A percentile compares a stretch with the other conserved stretches of the same genome.
These are phyloP conservation scores for Aurelia sp. DNA, from an alignment of 30 jellyfish, hydroid and myxozoan species.

Conservation along the genomic window DNA sequence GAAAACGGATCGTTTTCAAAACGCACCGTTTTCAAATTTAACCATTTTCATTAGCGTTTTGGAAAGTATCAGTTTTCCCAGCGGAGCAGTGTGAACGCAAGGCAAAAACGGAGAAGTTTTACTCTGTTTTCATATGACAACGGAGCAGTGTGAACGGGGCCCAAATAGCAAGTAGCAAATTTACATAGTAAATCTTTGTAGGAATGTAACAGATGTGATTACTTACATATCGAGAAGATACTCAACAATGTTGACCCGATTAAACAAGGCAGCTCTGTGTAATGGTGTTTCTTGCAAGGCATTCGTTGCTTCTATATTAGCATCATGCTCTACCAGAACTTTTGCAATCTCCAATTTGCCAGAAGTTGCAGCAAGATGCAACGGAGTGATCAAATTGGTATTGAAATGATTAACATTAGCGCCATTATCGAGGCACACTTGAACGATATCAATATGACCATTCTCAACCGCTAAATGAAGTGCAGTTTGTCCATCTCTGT, in stretches of 20 bases:
- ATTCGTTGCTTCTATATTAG: constrained; percentile 94
- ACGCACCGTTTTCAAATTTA: too few relatives aligned
- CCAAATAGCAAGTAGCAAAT: too few relatives aligned
- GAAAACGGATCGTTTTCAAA: too few relatives aligned
- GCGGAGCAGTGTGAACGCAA: too few relatives aligned
- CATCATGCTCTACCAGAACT: constrained; percentile 86
- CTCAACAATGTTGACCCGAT: constrained; percentile 77
- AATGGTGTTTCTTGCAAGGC: constrained; percentile 96
- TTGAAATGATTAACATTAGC: constrained; percentile 91
- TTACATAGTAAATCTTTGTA: too few relatives aligned
- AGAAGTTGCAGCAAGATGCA: constrained; percentile 97
- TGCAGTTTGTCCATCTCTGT: constrained; percentile 98
- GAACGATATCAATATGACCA: constrained; percentile 90
- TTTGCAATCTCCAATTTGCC: constrained; percentile 90
- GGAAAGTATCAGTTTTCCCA: too few relatives aligned
- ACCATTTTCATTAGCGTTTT: too few relatives aligned
- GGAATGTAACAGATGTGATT: too few relatives aligned
- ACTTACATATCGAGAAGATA: constrained; percentile 82
- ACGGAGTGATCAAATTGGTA: constrained; percentile 80
- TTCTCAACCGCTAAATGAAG: constrained; percentile 95
- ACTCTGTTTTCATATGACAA: too few relatives aligned
- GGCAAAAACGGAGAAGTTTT: too few relatives aligned
- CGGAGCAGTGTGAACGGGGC: too few relatives aligned
- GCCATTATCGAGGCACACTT: constrained; percentile 83
- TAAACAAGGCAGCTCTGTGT: constrained; percentile 97